Conservation (phyloP, 2,888 invertebrate genomes). For the Phasia obesa region DNA sequence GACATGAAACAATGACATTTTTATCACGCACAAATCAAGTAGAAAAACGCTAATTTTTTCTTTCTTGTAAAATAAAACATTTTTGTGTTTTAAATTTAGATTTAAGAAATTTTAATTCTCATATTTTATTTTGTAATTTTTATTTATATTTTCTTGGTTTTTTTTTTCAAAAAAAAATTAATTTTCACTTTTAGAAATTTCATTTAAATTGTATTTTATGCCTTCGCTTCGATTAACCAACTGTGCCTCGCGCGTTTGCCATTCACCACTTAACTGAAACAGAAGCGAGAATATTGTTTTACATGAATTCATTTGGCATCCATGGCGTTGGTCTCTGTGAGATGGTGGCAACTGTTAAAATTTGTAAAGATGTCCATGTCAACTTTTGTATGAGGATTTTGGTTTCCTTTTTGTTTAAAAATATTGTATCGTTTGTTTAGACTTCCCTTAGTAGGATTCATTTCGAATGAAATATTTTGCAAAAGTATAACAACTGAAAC, state of each 20-base stretch:
- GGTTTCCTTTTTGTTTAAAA: neutral
- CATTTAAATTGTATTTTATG: neutral
- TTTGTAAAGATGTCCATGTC: neutral
- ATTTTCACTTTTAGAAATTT: conserved; percentile 6
- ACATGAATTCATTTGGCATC: conserved; percentile 23
- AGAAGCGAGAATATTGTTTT: conserved; percentile 3
- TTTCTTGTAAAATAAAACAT: neutral
- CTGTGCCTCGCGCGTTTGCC: conserved; percentile 64
- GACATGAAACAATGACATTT: conserved; percentile 55
- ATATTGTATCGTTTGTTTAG: conserved; percentile 10
- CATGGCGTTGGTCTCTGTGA: conserved; percentile 32
- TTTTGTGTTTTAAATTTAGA: neutral
- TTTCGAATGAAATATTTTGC: conserved; percentile 19
- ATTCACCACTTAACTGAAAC: conserved; percentile 59
- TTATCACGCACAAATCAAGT: conserved; percentile 38
- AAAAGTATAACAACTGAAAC: conserved; percentile 7
- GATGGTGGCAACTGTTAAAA: neutral
- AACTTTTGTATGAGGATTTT: neutral
- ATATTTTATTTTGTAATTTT: neutral
- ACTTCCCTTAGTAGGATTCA: neutral
- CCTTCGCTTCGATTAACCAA: neutral
- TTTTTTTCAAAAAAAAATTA: neutral
- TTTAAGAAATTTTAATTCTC: neutral
- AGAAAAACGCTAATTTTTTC: conserved; percentile 1
- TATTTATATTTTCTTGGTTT: neutral